Base-by-base conservation (phyloP, 1,140 invertebrate genomes). In the Macrotrachela quadricornifera region DNA sequence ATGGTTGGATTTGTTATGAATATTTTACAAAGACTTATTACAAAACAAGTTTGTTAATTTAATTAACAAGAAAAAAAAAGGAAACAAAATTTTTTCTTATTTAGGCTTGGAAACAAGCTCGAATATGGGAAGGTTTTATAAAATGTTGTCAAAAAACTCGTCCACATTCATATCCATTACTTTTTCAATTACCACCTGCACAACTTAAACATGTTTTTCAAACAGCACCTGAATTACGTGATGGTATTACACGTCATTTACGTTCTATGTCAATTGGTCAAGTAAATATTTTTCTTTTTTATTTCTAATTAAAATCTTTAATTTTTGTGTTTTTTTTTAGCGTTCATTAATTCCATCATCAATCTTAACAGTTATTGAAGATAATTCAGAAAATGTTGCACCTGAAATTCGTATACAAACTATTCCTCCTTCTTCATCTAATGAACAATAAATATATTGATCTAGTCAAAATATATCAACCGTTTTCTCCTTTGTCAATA, bases 111-210 rank as follows among this genome's bases (percentile, higher is more conserved):
- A 83, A 80, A 43, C 81, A 91, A 58, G 85, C 86, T 57, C 86
- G 87, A 61, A 83, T 92, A 9, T 96, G 90, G 90, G 88, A 95
- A 69, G 90, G 90, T 6, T 95, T 94, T 66, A 78, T 95, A 12
- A 90, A 90, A 69, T 94, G 88, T 65, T 90, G 86, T 63, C 83
- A 91, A 71, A 75, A 84, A 30, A 81, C 86, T 10, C 79, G 83
- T 60, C 85, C 86, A 0, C 80, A 85, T 64, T 88, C 84, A 59
- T 81, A 85, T 61, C 78, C 81, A 18, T 79, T 86, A 6, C 71
- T 92, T 39, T 71, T 88, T 10, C 82, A 85, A 60, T 68, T 92
- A 36, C 85, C 85, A 10, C 71, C 80, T 0, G 62, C 76, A 3
- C 84, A 87, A 61, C 68, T 92, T 6, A 67, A 48, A 53, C 44